Evolutionary conservation across 92 coral and sea anemone genomes (phyloP), one percentile per base, ranked within the genome.

Genomic region (Parazoanthus darwini): DNA sequence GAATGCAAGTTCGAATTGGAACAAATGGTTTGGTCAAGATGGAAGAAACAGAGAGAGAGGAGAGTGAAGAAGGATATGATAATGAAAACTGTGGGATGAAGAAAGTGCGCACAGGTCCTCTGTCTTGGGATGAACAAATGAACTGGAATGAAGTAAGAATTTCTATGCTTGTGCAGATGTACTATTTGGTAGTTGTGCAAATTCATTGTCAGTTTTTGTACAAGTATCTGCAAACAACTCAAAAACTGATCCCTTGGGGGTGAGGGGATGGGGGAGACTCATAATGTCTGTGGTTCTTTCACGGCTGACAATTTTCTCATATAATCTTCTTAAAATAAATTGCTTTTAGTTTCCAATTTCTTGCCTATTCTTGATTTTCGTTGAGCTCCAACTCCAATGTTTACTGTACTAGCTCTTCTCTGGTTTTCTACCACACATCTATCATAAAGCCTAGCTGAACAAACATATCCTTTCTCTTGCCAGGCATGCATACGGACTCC

Each of bases 101-200:
- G 39, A 91, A 82, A 63, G 54, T 56, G 1, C 87, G 93, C 67
- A 70, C 91, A 23, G 94, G 92, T 15, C 98, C 98, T 11, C 70
- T 95, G 48, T 93, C 94, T 63, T 95, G 98, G 98, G 96, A 95
- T 66, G 96, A 95, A 66, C 98, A 93, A 82, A 88, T 95, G 20
- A 91, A 95, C 76, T 95, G 98, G 98, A 87, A 93, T 58, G 88
- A 91, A 92, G 98, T 95, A 75, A 95, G 98, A 50, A 50, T 68
- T n/a, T 38, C 43, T 10, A 48, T 48, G 10, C 15, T 18, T 63
- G 23, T 18, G 68, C 68, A 3, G 33, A 29, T 29, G 33, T 29
- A 29, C 33, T 29, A 0, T 29, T 29, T 29, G 33, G 33, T 29
- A 29, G n/a, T 63, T 20, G 20, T 6, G 33, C 29, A 68, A 68